phyloP scores from a whole-genome alignment of 2,888 invertebrate genomes.

The Globia sparganii region DNA sequence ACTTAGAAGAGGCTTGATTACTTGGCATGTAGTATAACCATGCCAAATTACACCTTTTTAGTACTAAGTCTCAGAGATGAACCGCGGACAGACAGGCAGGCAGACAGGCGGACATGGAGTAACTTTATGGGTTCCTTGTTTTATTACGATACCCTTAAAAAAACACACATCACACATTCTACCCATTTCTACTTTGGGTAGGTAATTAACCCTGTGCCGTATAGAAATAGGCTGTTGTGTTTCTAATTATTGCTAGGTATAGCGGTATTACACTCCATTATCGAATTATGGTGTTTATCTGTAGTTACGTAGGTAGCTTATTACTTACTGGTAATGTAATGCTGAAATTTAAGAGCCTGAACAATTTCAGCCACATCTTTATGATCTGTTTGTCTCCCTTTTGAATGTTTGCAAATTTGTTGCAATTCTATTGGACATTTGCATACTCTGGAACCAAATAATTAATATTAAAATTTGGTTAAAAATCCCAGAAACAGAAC shows the following conservation, averaged over 20 bases:
- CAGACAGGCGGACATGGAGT: background rate
- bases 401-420: slow-evolving; percentile 70
- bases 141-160: background rate
- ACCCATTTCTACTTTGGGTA: background rate
- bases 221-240: background rate
- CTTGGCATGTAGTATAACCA: background rate
- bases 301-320: background rate
- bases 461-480: background rate
- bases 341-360: slow-evolving; percentile 78
- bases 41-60: background rate
- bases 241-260: background rate
- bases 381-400: slow-evolving; percentile 71
- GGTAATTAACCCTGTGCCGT: background rate
- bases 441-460: slow-evolving; percentile 42
- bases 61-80: background rate
- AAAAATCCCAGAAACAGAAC: background rate
- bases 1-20: background rate
- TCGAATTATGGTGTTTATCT: background rate
- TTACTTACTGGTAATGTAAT: slow-evolving; percentile 54
- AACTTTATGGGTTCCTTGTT: background rate
- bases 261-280: background rate
- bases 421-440: slow-evolving; percentile 75
- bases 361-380: slow-evolving; percentile 82
- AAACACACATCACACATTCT: background rate
- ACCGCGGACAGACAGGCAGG: background rate